Conservation (phyloP, 2,797 vertebrate genomes). For the Halcyon leucocephala region DNA sequence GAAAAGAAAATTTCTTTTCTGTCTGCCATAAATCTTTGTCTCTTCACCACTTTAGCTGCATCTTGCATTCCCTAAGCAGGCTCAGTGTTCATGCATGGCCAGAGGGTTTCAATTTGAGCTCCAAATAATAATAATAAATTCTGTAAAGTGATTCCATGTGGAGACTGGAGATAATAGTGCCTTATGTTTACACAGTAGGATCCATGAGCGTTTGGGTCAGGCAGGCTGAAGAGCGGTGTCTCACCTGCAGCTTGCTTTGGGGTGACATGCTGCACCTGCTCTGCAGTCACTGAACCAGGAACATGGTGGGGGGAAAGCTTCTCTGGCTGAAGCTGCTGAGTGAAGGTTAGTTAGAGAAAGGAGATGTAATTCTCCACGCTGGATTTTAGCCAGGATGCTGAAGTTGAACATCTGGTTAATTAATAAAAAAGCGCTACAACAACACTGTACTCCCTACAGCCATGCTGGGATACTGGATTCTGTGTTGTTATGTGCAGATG, state of each 20-base stretch:
- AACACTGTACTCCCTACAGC: not conserved
- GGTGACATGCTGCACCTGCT: not conserved
- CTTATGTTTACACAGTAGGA: conserved; percentile 4
- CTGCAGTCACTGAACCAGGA: not conserved
- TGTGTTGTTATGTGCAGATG: not conserved
- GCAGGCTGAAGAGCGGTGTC: not conserved
- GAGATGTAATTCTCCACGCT: not conserved
- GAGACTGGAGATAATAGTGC: conserved; percentile 29
- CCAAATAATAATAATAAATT: conserved; percentile 63
- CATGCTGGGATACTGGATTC: not conserved
- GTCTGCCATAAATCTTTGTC: conserved; percentile 50
- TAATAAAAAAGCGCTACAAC: not conserved
- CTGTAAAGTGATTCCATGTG: conserved; percentile 44
- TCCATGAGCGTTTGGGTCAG: not conserved
- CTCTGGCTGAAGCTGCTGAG: not conserved
- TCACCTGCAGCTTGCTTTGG: not conserved
- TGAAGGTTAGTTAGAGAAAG: not conserved
- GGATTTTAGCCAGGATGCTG: not conserved
- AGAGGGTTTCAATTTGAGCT: conserved; percentile 60
- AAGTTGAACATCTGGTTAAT: conserved; percentile 5
- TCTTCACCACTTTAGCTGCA: conserved; percentile 47
- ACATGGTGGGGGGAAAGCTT: accelerated
- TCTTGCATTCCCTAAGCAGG: conserved; percentile 31
- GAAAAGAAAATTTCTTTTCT: conserved; percentile 52
- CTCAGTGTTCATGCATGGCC: conserved; percentile 33